These are phyloP conservation scores for Ochropacha duplaris DNA, from an alignment of 2,888 invertebrate genomes.

Conservation along the genomic window DNA sequence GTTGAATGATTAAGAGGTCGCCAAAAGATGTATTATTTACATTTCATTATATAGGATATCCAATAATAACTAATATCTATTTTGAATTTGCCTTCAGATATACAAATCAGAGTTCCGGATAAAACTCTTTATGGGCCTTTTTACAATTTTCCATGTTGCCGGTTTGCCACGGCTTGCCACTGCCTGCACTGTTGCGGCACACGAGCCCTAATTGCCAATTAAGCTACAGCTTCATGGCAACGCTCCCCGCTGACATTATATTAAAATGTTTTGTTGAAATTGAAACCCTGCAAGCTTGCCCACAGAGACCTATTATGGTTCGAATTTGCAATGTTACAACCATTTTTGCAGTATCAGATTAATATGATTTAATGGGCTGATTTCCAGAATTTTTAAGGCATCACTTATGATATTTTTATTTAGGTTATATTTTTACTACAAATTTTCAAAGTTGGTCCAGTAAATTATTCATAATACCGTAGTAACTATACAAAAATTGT, in stretches of 20 bases:
- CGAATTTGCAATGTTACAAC: neutral
- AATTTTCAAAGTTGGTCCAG: too few species aligned
- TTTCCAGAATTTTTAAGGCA: too few species aligned
- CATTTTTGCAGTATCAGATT: neutral
- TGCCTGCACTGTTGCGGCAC: too few species aligned
- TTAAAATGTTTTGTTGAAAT: neutral
- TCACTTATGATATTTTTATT: too few species aligned
- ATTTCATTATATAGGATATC: too few species aligned
- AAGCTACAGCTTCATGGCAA: neutral
- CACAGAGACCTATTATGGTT: neutral
- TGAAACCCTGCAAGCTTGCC: neutral
- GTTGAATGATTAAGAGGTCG: too few species aligned
- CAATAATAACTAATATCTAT: too few species aligned
- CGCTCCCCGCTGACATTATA: neutral
- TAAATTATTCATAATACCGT: too few species aligned
- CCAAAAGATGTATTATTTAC: too few species aligned
- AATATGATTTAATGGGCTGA: neutral
- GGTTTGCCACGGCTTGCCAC: neutral
- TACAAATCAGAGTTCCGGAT: neutral
- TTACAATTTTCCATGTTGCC: neutral
- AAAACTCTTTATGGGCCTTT: neutral
- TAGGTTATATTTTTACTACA: too few species aligned
- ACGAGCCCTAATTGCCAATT: neutral
- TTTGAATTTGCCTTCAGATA: neutral
- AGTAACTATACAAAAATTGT: too few species aligned